Base-by-base conservation (phyloP, 2,113 vertebrate species). In the Gallinago media region DNA sequence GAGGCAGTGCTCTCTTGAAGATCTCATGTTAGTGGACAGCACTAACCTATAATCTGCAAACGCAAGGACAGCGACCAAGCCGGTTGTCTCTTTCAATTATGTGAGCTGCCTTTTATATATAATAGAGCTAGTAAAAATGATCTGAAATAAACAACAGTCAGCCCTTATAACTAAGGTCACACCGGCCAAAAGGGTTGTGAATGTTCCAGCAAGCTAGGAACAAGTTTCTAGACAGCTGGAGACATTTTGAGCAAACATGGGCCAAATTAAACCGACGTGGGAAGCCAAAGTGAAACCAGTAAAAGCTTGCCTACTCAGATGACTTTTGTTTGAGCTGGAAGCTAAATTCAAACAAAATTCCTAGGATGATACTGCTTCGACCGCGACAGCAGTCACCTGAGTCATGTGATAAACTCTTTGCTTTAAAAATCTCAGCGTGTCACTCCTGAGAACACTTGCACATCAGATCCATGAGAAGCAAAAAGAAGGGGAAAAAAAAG, bases 151-250 rank as follows among this genome's bases (percentile, higher is more conserved):
- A 84, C 76, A 95, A 93, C 79, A 94, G 81, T 19, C 85, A 94
- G 90, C 72, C 94, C 81, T 86, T 91, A 73, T 71, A 93, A 93
- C 85, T 87, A 87, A 89, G 95, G 96, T 92, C 94, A 96, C 77
- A 76, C 70, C 93, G 92, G 92, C 93, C 94, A 95, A 91, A 94
- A 93, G 66, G 40, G 62, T 2, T 96, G 76, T 87, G 79, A 89
- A 65, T 54, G 73, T 92, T 96, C 88, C 95, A 96, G 72, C 70
- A 87, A 87, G 94, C 66, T 82, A 96, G 80, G 91, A 97, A 92
- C 86, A 94, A 96, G 88, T 96, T 96, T 97, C 92, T 96, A 96
- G 95, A 95, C 92, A 97, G 96, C 95, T 96, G 90, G 95, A 97
- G 96, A 93, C 82, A 89, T 97, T 97, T 75, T 93, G 94, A 95